Conservation (phyloP, 2,113 vertebrate species). For the Circaetus cinerascens region DNA sequence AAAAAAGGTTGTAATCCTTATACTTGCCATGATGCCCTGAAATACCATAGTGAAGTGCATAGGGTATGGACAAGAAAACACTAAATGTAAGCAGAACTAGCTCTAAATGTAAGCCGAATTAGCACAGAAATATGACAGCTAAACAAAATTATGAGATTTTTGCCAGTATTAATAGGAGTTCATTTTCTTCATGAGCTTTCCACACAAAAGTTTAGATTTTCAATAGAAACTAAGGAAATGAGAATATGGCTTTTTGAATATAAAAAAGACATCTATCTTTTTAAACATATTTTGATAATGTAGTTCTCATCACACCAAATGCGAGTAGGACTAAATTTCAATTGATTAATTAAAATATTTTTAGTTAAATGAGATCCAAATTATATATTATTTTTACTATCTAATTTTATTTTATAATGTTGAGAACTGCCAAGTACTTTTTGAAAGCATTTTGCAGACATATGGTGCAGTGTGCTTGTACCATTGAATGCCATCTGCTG, state of each 20-base stretch:
- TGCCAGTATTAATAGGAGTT: neutral
- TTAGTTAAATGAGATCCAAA: neutral
- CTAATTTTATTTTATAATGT: conserved; percentile 32
- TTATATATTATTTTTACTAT: conserved; percentile 22
- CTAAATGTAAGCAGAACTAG: neutral
- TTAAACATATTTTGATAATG: neutral
- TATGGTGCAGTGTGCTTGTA: conserved; percentile 69
- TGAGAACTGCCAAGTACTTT: conserved; percentile 53
- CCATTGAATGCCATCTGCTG: conserved; percentile 72
- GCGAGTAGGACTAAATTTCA: neutral
- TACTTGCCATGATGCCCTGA: neutral
- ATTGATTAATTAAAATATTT: neutral
- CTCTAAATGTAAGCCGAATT: neutral
- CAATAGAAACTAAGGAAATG: neutral
- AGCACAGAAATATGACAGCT: neutral
- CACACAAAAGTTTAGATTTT: neutral
- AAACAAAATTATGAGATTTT: neutral
- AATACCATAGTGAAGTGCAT: neutral
- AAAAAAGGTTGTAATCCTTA: neutral
- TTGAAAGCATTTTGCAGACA: conserved; percentile 59
- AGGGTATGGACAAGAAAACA: neutral
- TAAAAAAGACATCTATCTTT: neutral
- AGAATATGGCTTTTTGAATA: neutral
- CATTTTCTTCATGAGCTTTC: neutral
- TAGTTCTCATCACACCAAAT: neutral